These are phyloP conservation scores for Eulacestoma nigropectus DNA, from an alignment of 2,113 vertebrate genomes.

Conservation along the genomic window DNA sequence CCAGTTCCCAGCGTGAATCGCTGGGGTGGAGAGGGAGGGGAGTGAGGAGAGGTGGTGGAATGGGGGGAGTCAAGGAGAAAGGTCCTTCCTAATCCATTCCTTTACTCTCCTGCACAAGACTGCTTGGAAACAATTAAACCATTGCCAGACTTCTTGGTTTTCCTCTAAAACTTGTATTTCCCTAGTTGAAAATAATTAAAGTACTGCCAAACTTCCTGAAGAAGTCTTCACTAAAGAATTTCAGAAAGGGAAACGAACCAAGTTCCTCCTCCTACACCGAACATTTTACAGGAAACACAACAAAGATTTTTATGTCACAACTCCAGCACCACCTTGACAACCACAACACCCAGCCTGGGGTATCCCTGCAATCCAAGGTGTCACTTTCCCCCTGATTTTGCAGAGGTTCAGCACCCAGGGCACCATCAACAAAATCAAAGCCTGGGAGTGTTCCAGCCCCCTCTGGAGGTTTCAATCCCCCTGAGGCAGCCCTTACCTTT, in stretches of 20 bases:
- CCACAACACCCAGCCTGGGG: background rate
- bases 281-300: background rate
- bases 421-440: background rate
- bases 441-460: background rate
- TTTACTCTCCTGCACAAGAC: background rate
- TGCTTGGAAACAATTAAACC: background rate
- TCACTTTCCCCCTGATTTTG: background rate
- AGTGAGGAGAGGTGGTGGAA: background rate
- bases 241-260: background rate
- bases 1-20: accelerated
- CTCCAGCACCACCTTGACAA: background rate
- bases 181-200: background rate
- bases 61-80: background rate
- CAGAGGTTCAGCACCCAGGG: background rate
- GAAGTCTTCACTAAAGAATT: background rate
- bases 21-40: background rate
- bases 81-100: background rate
- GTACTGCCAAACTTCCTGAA: background rate
- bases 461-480: background rate
- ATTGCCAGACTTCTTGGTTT: no score
- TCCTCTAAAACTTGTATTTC: background rate
- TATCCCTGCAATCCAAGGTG: accelerated
- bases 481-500: constrained; percentile 75
- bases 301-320: background rate
- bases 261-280: background rate